A percentile compares a stretch with the other conserved stretches of the same genome.
Conservation (phyloP, 1,140 invertebrate species). For the Hestina assimilis region DNA sequence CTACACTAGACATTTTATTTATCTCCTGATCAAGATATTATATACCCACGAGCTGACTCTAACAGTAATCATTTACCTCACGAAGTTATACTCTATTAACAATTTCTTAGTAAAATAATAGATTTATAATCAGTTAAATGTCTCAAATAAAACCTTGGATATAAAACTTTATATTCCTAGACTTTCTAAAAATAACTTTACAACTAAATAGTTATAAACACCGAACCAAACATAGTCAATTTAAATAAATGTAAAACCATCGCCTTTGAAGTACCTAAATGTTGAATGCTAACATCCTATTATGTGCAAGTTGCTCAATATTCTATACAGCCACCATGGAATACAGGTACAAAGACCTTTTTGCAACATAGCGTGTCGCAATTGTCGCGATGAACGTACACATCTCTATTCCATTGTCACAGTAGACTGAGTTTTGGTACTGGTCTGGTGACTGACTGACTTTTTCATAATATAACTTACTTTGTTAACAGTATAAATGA, state of each 20-base stretch:
- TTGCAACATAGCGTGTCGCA: constrained; percentile 41
- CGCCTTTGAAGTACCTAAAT: background rate
- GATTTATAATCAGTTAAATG: no score
- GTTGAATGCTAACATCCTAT: background rate
- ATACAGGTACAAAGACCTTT: constrained; percentile 40
- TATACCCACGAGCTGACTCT: background rate
- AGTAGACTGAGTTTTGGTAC: constrained; percentile 32
- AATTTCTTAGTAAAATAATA: no score
- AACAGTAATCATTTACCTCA: background rate
- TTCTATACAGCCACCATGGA: constrained; percentile 13
- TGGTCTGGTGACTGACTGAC: no score
- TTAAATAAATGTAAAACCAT: background rate
- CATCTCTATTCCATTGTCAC: constrained; percentile 45
- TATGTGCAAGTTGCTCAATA: constrained; percentile 13
- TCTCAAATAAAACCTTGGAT: no score
- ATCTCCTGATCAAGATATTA: background rate
- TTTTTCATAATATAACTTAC: no score
- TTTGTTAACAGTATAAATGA: background rate
- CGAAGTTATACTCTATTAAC: no score
- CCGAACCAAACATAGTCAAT: background rate
- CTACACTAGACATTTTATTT: constrained; percentile 8
- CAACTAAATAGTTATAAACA: no score
- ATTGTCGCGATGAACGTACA: constrained; percentile 51
- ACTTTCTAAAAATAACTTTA: no score
- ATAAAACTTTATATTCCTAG: no score